phyloP scores from a whole-genome alignment of 92 coral and sea anemone genomes.

The Palythoa heliodiscus region DNA sequence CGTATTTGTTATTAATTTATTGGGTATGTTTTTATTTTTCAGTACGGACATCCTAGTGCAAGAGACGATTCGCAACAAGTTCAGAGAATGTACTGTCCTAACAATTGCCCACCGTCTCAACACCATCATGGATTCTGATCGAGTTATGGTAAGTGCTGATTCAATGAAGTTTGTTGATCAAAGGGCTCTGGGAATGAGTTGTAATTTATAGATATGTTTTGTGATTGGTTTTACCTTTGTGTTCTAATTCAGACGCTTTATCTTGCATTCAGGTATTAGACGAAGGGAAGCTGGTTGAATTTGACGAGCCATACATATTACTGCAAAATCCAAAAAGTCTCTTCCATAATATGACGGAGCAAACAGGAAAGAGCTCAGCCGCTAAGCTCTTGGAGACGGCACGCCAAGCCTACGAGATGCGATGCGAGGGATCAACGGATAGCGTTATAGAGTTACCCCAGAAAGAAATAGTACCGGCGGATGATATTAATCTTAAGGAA shows the following conservation, averaged over 20 bases:
- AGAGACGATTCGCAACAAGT: slow-evolving; percentile 88
- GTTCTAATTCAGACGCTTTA: not conserved
- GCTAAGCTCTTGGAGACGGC: slow-evolving; percentile 78
- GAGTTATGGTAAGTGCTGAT: slow-evolving; percentile 44
- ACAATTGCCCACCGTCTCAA: slow-evolving; percentile 90
- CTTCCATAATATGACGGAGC: slow-evolving; percentile 85
- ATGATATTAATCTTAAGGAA: not conserved
- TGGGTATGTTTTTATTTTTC: not conserved
- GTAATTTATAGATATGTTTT: not conserved
- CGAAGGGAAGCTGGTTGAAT: slow-evolving; percentile 87
- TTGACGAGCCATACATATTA: slow-evolving; percentile 86
- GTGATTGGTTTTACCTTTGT: not conserved
- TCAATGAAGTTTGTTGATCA: not conserved
- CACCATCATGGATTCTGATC: slow-evolving; percentile 52
- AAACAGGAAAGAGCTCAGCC: slow-evolving; percentile 72
- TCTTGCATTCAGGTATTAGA: slow-evolving; percentile 71
- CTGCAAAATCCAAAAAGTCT: slow-evolving; percentile 63
- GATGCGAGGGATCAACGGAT: slow-evolving; percentile 55
- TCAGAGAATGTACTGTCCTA: slow-evolving; percentile 82
- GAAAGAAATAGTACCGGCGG: not conserved
- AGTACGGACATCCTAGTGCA: slow-evolving; percentile 90
- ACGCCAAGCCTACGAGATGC: slow-evolving; percentile 71
- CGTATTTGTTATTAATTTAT: not conserved
- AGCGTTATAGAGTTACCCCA: slow-evolving; percentile 17
- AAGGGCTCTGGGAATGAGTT: not conserved